phyloP scores from a whole-genome alignment of 2,888 invertebrate genomes.

The Pseudanteris insignis region DNA sequence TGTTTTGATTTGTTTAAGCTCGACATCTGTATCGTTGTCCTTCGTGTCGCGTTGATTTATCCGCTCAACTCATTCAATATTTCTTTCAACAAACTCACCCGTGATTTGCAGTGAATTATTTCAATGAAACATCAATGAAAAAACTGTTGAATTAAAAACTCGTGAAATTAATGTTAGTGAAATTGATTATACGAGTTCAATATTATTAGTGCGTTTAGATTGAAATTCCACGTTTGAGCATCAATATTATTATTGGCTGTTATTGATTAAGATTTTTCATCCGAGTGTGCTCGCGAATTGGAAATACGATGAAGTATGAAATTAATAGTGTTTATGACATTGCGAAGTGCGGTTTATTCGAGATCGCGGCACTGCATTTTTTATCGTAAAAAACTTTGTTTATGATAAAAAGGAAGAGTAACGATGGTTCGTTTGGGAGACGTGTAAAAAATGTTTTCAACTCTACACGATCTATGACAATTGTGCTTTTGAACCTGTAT shows the following conservation, averaged over 20 bases:
- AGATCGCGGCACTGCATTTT: conserved; percentile 7
- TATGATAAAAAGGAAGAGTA: conserved; percentile 7
- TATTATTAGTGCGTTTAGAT: too few species aligned
- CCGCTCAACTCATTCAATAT: neutral
- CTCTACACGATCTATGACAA: conserved; percentile 5
- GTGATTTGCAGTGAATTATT: too few species aligned
- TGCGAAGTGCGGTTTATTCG: conserved; percentile 16
- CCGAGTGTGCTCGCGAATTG: neutral
- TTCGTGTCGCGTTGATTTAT: too few species aligned
- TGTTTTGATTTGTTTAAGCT: conserved; percentile 7
- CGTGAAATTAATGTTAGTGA: neutral
- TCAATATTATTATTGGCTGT: too few species aligned
- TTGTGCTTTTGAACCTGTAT: conserved; percentile 17
- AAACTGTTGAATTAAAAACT: too few species aligned
- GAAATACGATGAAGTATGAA: neutral
- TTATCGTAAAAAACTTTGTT: conserved; percentile 12
- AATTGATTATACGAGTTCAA: too few species aligned
- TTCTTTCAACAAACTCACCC: too few species aligned
- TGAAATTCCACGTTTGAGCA: too few species aligned
- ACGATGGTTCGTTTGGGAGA: conserved; percentile 13
- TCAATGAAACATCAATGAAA: too few species aligned
- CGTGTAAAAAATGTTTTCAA: conserved; percentile 15
- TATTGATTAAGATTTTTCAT: too few species aligned
- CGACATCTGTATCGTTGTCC: neutral
- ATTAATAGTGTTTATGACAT: conserved; percentile 6